These are phyloP conservation scores for Kryptolebias marmoratus DNA, from an alignment of 2,113 vertebrate genomes.

Conservation along the genomic window DNA sequence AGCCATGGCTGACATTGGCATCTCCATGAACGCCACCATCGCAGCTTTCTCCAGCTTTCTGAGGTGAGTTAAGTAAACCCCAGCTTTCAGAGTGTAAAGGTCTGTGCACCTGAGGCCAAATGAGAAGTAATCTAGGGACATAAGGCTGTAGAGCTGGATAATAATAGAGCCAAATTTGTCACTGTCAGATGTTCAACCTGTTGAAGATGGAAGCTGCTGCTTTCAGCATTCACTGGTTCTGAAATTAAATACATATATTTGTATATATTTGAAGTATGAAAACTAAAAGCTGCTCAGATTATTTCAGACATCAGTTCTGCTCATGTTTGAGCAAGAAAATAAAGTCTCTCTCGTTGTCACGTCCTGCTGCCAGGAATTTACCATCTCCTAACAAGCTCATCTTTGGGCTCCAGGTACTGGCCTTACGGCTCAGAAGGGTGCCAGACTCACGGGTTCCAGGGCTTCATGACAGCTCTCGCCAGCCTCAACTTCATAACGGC, in stretches of 20 bases:
- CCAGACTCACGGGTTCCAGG: slow-evolving; percentile 95
- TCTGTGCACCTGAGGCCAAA: not conserved
- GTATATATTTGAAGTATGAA: no score
- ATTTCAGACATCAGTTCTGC: not conserved
- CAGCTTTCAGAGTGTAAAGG: slow-evolving; percentile 25
- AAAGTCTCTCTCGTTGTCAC: not conserved
- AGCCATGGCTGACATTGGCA: slow-evolving; percentile 90
- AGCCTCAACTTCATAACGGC: slow-evolving; percentile 91
- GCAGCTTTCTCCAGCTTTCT: slow-evolving; percentile 93
- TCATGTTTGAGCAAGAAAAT: not conserved
- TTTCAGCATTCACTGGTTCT: no score
- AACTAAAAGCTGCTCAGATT: no score
- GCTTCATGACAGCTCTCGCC: slow-evolving; percentile 87
- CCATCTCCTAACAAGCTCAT: not conserved
- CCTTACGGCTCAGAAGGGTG: slow-evolving; percentile 92
- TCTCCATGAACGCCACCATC: slow-evolving; percentile 90
- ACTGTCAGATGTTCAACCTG: not conserved
- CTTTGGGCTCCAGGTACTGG: slow-evolving; percentile 84
- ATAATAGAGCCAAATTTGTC: not conserved
- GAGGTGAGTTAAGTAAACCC: slow-evolving; percentile 81
- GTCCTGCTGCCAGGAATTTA: not conserved
- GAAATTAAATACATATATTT: no score
- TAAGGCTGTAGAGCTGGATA: not conserved
- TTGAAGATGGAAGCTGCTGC: no score
- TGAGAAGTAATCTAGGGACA: not conserved